Conservation (phyloP, 1,140 invertebrate species). For the Aphis craccivora region DNA sequence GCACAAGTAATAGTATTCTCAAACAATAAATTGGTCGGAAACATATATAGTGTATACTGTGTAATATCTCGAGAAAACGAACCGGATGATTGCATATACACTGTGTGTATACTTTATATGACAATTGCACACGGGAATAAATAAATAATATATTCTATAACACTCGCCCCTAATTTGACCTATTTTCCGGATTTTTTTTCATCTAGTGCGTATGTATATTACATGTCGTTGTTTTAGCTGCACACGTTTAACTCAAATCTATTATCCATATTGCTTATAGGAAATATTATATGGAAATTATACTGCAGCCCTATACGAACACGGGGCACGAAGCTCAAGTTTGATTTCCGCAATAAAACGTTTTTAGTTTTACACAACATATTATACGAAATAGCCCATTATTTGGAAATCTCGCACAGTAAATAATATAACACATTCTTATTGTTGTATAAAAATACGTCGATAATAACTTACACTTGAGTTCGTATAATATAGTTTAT, state of each 20-base stretch:
- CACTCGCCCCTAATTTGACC: background rate
- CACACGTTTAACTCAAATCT: background rate
- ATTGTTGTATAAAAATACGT: background rate
- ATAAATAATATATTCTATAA: background rate
- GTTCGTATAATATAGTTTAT: too few relatives aligned
- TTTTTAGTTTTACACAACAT: background rate
- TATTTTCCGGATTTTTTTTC: background rate
- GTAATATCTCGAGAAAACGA: background rate
- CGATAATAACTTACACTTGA: too few relatives aligned
- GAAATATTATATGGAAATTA: background rate
- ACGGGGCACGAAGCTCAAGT: background rate
- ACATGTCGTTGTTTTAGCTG: background rate
- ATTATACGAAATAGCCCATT: background rate
- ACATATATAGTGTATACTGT: background rate
- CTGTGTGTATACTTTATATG: background rate
- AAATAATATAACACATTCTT: background rate
- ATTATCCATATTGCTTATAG: too few relatives aligned
- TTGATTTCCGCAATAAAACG: background rate
- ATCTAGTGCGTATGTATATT: background rate
- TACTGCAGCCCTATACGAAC: background rate
- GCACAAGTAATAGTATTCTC: background rate
- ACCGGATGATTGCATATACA: background rate
- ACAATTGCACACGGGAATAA: background rate
- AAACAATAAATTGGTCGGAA: background rate
- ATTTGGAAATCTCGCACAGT: background rate